Conservation (phyloP, 2,113 vertebrate genomes). For the Alouatta palliata region DNA sequence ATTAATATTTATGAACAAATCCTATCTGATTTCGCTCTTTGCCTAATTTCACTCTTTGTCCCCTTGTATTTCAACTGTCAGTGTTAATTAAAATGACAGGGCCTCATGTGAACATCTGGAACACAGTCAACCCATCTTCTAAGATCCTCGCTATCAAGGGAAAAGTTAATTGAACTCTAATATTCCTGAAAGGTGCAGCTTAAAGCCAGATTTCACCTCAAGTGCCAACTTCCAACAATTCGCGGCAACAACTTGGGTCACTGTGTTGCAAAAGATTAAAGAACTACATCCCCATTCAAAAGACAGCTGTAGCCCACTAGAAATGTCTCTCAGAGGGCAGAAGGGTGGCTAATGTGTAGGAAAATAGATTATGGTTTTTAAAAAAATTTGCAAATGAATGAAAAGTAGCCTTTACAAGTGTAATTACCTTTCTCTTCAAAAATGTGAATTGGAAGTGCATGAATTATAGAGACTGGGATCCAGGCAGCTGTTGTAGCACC, state of each 20-base stretch:
- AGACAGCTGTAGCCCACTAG: background rate
- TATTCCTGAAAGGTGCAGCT: background rate
- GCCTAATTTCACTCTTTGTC: background rate
- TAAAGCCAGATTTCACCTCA: background rate
- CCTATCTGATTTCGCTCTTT: background rate
- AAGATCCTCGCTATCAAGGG: background rate
- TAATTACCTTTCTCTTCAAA: constrained; percentile 41
- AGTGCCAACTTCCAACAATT: background rate
- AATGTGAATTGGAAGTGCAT: background rate
- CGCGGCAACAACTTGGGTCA: background rate
- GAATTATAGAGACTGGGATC: background rate
- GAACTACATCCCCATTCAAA: background rate
- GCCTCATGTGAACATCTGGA: background rate
- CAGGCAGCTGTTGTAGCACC: background rate
- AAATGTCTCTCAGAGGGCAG: background rate
- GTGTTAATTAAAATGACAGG: background rate
- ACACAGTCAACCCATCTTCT: background rate
- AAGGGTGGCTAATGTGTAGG: background rate
- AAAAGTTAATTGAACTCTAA: constrained; percentile 3
- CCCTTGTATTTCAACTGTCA: background rate
- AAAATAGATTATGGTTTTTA: background rate
- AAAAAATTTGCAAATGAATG: constrained; percentile 3
- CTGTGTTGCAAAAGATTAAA: background rate
- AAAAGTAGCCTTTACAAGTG: background rate
- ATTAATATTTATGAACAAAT: background rate